Evolutionary conservation across 2,797 vertebrate species (phyloP), one percentile per base, ranked within the genome.

Genomic region (Periophthalmus magnuspinnatus): DNA sequence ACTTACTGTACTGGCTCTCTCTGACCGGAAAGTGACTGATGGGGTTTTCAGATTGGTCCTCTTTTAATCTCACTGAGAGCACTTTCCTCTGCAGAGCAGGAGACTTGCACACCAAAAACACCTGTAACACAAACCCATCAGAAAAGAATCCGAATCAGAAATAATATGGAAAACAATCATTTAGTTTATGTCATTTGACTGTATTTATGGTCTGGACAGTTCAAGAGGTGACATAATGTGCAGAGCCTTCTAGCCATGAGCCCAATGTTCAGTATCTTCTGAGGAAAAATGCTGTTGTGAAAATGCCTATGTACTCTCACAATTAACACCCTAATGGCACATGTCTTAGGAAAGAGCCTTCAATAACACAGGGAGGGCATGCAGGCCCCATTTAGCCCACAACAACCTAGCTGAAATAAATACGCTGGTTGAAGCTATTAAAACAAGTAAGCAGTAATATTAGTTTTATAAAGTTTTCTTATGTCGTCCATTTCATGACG

Each of bases 71-170:
- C 66, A 98, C 90, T n/a, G 94, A 97, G 55, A 98, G 92, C 17
- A 98, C 93, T 70, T 98, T 99, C 84, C 91, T 96, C 85, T 97
- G 96, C 78, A 96, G 84, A 64, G 82, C 88, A 11, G 93, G 71
- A 0, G 95, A 97, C 84, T 93, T 97, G 66, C 94, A 93, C 68
- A 98, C 95, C 77, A 99, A 84, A 86, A 99, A 99, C 65, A 94
- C 95, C 97, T 98, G 78, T 50, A 13, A 6, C 66, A 8, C 66
- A 7, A 65, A 17, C 6, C 9, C 22, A 68, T 3, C n/a, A n/a
- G n/a, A n/a, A n/a, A n/a, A n/a, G n/a, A n/a, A n/a, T n/a, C n/a
- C 41, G 1, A 61, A 38, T 17, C 9, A 7, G 5, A n/a, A 6
- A 67, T 22, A 8, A 68, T n/a, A 57, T 33, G 50, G 5, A 11